Conservation (phyloP, 1,140 invertebrate species). For the Listronotus bonariensis region DNA sequence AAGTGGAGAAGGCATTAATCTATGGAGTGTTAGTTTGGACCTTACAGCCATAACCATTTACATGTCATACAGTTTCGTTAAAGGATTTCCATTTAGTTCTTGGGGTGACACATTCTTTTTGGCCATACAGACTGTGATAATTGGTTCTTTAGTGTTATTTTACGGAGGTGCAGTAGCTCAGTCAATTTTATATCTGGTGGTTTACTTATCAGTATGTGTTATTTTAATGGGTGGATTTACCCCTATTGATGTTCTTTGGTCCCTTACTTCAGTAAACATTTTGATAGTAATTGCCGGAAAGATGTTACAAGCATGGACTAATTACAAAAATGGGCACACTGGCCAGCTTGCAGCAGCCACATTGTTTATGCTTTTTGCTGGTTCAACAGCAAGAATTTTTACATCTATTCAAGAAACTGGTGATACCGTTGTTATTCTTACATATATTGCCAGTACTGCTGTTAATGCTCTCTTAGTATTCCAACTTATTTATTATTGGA, state of each 20-base stretch:
- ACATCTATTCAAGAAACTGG: constrained; percentile 98
- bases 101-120: constrained; percentile 94
- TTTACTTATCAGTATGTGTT: constrained; percentile 68
- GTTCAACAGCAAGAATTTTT: constrained; percentile 92
- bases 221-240: constrained; percentile 75
- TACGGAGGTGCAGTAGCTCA: constrained; percentile 65
- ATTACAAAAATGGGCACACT: constrained; percentile 90
- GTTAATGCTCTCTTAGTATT: constrained; percentile 83
- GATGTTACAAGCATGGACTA: constrained; percentile 79
- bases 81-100: constrained; percentile 90
- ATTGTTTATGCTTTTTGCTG: constrained; percentile 81
- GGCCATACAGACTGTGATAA: constrained; percentile 83
- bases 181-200: constrained; percentile 69
- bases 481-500: constrained; percentile 95
- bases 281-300: constrained; percentile 89
- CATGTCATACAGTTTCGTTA: constrained; percentile 84
- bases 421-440: constrained; percentile 83
- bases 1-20: constrained; percentile 88
- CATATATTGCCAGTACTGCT: constrained; percentile 76
- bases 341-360: constrained; percentile 95
- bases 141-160: constrained; percentile 79
- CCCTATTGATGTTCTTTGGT: constrained; percentile 77
- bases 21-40: constrained; percentile 83
- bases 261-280: constrained; percentile 84
- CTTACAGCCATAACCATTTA: constrained; percentile 87